Evolutionary conservation across 2,113 vertebrate species (phyloP), one percentile per base, ranked within the genome.

Genomic region (Smithornis capensis): DNA sequence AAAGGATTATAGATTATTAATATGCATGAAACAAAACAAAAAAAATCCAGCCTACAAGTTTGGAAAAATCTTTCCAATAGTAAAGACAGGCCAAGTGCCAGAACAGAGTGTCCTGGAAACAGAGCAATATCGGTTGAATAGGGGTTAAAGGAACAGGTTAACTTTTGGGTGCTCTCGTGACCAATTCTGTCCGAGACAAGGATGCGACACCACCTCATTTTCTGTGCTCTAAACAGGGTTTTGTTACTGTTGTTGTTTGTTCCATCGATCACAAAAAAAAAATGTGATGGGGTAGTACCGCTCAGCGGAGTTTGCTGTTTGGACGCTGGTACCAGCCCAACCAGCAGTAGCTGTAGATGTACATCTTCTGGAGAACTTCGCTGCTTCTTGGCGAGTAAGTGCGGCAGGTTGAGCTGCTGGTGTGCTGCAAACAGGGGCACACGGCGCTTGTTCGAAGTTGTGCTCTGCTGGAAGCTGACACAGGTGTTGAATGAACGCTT

Each of bases 341-440:
- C 19, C 62, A 62, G 50, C 19, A 65, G 45, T 17, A 12, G 24
- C 25, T n/a, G 4, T 3, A 38, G 52, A 12, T n/a, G 47, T 4
- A 1, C 18, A 8, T 55, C 49, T 65, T 73, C 15, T 6, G 24
- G 17, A 42, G 19, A 69, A 10, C 28, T 49, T 44, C 0, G 7
- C 31, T 57, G 65, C 50, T 29, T 23, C 4, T 13, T 27, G 24
- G 10, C 11, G 21, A 23, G 28, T 6, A 6, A 22, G 24, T 33
- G 70, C 16, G 25, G 14, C 17, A 25, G 47, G 64, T 3, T 53
- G 42, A 37, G 38, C 49, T 68, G 62, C 42, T 24, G 45, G 14
- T 0, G 2, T 31, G 24, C 68, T 23, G 31, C 24, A 4, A 12
- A 1, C 7, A 18, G 3, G 3, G 14, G 19, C 17, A 3, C 6